Evolutionary conservation across 2,888 invertebrate species (phyloP).

Genomic region (Sesamia inferens): DNA sequence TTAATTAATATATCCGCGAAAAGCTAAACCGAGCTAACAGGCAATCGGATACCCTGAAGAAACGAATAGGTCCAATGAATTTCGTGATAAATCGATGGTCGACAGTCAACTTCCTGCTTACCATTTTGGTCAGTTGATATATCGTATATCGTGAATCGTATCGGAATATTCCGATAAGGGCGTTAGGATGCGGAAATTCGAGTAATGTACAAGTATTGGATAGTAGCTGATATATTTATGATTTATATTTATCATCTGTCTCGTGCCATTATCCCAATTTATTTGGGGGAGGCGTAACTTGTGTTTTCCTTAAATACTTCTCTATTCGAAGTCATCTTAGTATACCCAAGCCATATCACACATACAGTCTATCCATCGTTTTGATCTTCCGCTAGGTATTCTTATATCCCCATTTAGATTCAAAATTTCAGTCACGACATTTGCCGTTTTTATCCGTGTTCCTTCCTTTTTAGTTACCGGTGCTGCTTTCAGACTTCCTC

Average conservation of each 20-base stretch:
- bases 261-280: neutral
- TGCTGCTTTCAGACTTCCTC: neutral
- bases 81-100: constrained; percentile 17
- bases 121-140: constrained; percentile 26
- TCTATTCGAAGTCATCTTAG: neutral
- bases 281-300: neutral
- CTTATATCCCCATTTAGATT: neutral
- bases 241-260: neutral
- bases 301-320: neutral
- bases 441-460: neutral
- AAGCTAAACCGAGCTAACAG: neutral
- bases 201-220: constrained; percentile 3
- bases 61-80: constrained; percentile 23
- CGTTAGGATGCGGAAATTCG: constrained; percentile 21
- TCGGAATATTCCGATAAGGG: constrained; percentile 4
- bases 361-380: neutral
- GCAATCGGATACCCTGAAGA: neutral
- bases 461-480: neutral
- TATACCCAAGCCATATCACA: neutral
- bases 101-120: constrained; percentile 35
- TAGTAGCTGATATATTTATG: neutral
- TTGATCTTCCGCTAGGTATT: neutral
- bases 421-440: neutral
- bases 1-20: neutral
- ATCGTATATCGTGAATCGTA: constrained; percentile 28